Evolutionary conservation across 2,797 vertebrate species (phyloP).

Genomic region (Muscicapa comitata): DNA sequence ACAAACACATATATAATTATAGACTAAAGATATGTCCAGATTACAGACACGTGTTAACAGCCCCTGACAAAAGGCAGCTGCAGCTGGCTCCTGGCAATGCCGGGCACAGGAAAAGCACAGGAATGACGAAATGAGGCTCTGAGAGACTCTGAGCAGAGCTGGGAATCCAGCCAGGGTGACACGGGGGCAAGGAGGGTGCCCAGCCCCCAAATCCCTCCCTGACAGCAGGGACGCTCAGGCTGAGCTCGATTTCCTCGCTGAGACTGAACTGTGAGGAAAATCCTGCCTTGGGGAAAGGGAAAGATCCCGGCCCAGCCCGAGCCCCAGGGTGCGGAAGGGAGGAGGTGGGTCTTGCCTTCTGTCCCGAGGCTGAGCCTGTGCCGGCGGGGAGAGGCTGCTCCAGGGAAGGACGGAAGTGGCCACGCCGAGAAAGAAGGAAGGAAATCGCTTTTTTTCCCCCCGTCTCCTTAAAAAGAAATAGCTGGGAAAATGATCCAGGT

Average conservation of each 20-base stretch:
- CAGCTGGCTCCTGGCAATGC: background rate
- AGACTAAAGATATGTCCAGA: accelerated
- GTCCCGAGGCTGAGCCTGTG: background rate
- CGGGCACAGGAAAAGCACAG: accelerated
- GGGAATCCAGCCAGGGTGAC: background rate
- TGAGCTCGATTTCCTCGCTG: accelerated
- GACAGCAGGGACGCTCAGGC: accelerated
- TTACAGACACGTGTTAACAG: accelerated
- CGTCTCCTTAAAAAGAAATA: background rate
- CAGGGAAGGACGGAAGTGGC: slow-evolving; percentile 18
- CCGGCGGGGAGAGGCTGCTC: background rate
- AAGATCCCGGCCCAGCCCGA: background rate
- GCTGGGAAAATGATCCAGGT: background rate
- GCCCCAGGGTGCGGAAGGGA: background rate
- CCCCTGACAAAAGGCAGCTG: background rate
- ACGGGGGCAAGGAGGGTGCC: background rate
- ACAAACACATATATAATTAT: accelerated
- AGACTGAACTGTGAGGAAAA: background rate
- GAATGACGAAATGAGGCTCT: accelerated
- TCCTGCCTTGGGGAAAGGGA: background rate
- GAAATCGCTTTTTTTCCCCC: background rate
- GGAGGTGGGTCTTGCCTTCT: background rate
- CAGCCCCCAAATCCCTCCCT: background rate
- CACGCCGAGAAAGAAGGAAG: background rate
- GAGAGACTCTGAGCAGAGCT: accelerated